A percentile compares a stretch with the other conserved stretches of the same genome.
Conservation (phyloP, 2,797 vertebrate genomes). For the Pogoniulus pusillus region DNA sequence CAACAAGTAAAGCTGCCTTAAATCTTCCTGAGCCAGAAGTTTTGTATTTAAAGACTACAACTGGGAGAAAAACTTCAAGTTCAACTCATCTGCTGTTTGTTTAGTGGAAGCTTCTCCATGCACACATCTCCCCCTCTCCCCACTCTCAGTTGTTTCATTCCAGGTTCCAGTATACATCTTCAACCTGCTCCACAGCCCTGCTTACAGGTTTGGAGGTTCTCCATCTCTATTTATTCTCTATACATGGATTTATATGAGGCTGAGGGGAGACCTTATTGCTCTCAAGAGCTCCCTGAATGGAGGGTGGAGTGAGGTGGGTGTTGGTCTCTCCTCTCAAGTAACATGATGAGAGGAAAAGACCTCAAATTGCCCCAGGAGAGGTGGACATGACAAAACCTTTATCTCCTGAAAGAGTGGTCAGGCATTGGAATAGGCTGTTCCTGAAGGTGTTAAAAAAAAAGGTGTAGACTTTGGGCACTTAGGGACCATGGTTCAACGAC, state of each 20-base stretch:
- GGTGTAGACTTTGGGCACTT: too few relatives aligned
- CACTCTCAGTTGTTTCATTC: background rate
- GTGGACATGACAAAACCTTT: too few relatives aligned
- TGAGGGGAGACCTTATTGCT: too few relatives aligned
- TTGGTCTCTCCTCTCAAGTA: too few relatives aligned
- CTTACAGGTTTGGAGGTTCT: background rate
- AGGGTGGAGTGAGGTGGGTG: too few relatives aligned
- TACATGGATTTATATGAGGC: background rate
- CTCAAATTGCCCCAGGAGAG: too few relatives aligned
- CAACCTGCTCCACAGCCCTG: background rate
- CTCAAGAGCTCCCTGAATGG: too few relatives aligned
- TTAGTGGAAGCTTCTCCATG: background rate
- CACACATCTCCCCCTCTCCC: background rate
- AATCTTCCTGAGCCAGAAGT: background rate
- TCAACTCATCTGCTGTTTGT: background rate
- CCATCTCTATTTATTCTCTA: background rate
- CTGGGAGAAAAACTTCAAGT: background rate
- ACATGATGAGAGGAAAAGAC: too few relatives aligned
- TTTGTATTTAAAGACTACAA: background rate
- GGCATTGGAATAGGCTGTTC: too few relatives aligned
- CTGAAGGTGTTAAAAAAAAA: too few relatives aligned
- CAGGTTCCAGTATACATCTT: background rate
- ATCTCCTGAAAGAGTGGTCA: too few relatives aligned
- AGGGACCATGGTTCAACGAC: too few relatives aligned
- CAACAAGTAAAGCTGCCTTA: background rate